Percentiles rank a stretch among this genome's conserved stretches.
phyloP scores from a whole-genome alignment of 2,888 invertebrate species.

The Melanostoma scalare region DNA sequence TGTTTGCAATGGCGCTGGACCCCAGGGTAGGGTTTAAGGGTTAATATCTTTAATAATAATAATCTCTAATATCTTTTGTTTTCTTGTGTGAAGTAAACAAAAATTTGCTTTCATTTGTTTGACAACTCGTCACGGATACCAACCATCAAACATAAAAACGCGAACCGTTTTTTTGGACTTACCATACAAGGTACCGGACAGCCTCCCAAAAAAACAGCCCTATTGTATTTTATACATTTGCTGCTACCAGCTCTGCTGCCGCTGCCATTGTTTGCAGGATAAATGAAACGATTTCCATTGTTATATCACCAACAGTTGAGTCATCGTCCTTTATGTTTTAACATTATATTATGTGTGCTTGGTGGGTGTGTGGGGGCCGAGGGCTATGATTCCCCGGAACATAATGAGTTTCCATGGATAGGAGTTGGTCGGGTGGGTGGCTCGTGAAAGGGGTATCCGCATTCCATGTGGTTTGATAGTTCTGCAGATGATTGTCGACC shows the following conservation, averaged over 20 bases:
- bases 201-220: too few species aligned
- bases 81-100: too few species aligned
- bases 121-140: too few species aligned
- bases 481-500: constrained; percentile 71
- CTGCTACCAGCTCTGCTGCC: constrained; percentile 66
- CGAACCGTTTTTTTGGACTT: too few species aligned
- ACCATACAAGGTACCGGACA: too few species aligned
- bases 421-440: constrained; percentile 11
- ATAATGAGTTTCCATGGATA: constrained; percentile 68
- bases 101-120: too few species aligned
- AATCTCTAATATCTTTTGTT: too few species aligned
- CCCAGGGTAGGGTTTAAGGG: too few species aligned
- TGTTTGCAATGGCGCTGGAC: too few species aligned
- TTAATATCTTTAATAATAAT: too few species aligned
- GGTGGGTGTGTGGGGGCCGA: constrained; percentile 54
- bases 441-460: not conserved
- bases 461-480: constrained; percentile 61
- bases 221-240: constrained; percentile 73
- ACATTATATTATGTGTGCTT: constrained; percentile 70
- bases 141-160: too few species aligned
- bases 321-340: constrained; percentile 73
- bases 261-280: constrained; percentile 72
- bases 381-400: constrained; percentile 67
- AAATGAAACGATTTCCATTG: constrained; percentile 73
- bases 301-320: constrained; percentile 73